These are phyloP conservation scores for Narcine bancroftii DNA, from an alignment of 2,113 vertebrate genomes.

Conservation along the genomic window DNA sequence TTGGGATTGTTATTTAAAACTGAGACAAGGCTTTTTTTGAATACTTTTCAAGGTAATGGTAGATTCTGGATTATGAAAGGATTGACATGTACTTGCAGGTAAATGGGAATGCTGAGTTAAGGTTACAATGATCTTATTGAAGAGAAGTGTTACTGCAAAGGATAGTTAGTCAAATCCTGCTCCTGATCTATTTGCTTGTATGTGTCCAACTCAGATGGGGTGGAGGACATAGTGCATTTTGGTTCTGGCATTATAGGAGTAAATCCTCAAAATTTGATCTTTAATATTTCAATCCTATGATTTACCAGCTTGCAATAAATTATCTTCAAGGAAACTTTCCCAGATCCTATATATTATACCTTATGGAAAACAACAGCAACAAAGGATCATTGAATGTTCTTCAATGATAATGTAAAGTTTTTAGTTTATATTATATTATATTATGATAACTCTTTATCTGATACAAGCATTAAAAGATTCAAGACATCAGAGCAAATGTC, in stretches of 20 bases:
- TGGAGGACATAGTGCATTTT: not conserved
- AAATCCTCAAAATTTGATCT: not conserved
- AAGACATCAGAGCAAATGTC: not conserved
- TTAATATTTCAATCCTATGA: not conserved
- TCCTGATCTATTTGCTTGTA: too few relatives aligned
- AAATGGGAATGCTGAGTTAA: not conserved
- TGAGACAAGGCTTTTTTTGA: too few relatives aligned
- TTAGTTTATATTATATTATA: not conserved
- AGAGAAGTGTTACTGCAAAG: too few relatives aligned
- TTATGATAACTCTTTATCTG: not conserved
- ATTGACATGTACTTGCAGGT: not conserved
- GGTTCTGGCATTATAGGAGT: not conserved
- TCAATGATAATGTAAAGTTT: not conserved
- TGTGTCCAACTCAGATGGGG: not conserved
- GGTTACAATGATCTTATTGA: too few relatives aligned
- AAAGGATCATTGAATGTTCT: not conserved
- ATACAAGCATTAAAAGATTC: not conserved
- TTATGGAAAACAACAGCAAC: not conserved
- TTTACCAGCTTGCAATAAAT: not conserved
- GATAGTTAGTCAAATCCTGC: too few relatives aligned
- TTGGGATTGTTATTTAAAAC: too few relatives aligned
- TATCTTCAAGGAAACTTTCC: too few relatives aligned
- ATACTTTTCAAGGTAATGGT: too few relatives aligned
- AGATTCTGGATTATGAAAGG: too few relatives aligned
- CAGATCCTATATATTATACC: not conserved